Percentiles rank a stretch among this genome's conserved stretches.
phyloP scores from a whole-genome alignment of 2,113 vertebrate species.

The Syrmaticus mikado region DNA sequence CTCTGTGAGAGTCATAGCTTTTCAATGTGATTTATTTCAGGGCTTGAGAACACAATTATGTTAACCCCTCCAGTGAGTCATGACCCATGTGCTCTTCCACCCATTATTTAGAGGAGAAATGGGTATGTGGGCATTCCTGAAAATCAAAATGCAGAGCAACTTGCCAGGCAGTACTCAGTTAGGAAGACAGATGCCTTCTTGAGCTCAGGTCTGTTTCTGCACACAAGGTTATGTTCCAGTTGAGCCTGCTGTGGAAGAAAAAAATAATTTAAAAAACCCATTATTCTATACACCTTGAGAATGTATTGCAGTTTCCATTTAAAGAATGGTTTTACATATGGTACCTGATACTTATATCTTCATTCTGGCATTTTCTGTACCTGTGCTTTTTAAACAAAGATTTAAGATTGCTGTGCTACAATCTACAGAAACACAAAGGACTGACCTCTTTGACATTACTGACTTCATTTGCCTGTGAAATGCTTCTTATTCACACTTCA shows the following conservation, averaged over 20 bases:
- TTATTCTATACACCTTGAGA: not conserved
- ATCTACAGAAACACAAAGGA: not conserved
- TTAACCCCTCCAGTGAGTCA: not conserved
- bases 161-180: not conserved
- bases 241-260: not conserved
- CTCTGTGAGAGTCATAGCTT: not conserved
- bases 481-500: not conserved
- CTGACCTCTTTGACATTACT: not conserved
- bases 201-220: not conserved
- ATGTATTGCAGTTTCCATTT: not conserved
- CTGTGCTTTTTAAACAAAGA: not conserved
- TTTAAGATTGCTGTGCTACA: not conserved
- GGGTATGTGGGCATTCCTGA: not conserved
- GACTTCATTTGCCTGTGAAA: not conserved
- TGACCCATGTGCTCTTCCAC: not conserved
- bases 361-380: not conserved
- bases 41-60: not conserved
- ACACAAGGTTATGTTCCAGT: not conserved
- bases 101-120: conserved; percentile 1
- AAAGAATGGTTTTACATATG: not conserved
- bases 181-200: not conserved
- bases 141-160: conserved; percentile 18
- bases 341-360: not conserved
- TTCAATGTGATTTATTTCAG: conserved; percentile 38
- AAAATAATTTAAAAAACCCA: not conserved